Evolutionary conservation across 2,797 vertebrate genomes (phyloP).

Genomic region (Tinamus major): DNA sequence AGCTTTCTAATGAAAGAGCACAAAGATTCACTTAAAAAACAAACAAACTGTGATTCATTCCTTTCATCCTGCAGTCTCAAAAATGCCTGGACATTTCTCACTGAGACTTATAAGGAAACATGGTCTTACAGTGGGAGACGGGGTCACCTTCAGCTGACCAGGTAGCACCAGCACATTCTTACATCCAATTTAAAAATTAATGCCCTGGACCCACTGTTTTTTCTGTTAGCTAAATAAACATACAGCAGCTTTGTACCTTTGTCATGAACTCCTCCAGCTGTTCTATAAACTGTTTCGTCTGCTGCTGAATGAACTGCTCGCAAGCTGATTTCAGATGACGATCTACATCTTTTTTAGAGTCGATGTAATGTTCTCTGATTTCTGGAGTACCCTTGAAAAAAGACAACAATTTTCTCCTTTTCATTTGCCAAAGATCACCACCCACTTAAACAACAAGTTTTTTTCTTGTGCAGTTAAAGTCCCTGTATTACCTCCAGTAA

Average conservation of each 20-base stretch:
- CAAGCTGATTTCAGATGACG: constrained; percentile 94
- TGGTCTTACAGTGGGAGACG: not conserved
- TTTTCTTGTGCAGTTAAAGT: constrained; percentile 1
- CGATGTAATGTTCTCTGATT: constrained; percentile 97
- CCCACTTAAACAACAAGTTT: not conserved
- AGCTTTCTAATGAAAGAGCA: not conserved
- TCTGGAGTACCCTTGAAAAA: constrained; percentile 92
- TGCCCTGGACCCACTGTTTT: not conserved
- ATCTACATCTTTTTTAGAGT: constrained; percentile 98
- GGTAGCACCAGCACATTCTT: not conserved
- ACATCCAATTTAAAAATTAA: not conserved
- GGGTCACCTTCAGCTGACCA: not conserved
- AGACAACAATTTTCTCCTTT: constrained; percentile 62
- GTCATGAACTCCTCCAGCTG: constrained; percentile 94
- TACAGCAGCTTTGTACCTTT: constrained; percentile 82
- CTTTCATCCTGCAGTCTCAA: not conserved
- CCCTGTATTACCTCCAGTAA: constrained; percentile 90
- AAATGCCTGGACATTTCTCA: not conserved
- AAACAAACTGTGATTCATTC: not conserved
- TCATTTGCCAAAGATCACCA: constrained; percentile 50
- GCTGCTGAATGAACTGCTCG: constrained; percentile 97
- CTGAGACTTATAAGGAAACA: not conserved
- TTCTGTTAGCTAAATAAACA: not conserved
- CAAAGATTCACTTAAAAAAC: not conserved
- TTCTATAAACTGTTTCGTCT: constrained; percentile 91